Evolutionary conservation across 2,797 vertebrate species (phyloP).

Genomic region (Myotis daubentonii): DNA sequence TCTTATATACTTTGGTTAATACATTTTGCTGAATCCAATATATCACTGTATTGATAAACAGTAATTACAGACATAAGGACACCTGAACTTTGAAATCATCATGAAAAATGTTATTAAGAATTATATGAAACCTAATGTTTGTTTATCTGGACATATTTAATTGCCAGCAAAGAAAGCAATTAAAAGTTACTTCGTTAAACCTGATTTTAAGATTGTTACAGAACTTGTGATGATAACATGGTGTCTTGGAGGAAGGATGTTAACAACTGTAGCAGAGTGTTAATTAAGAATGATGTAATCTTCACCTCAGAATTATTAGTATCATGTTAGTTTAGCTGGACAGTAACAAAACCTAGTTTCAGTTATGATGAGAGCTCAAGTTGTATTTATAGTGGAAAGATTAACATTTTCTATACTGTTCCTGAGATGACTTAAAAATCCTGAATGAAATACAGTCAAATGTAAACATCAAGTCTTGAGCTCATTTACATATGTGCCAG

Average conservation of each 20-base stretch:
- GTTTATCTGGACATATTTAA: slow-evolving; percentile 77
- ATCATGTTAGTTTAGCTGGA: slow-evolving; percentile 83
- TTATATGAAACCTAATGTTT: slow-evolving; percentile 76
- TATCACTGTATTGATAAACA: slow-evolving; percentile 70
- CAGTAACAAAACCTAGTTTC: slow-evolving; percentile 82
- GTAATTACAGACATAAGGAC: slow-evolving; percentile 67
- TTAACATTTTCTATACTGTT: slow-evolving; percentile 85
- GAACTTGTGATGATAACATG: slow-evolving; percentile 78
- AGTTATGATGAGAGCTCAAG: slow-evolving; percentile 82
- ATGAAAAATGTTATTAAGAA: slow-evolving; percentile 72
- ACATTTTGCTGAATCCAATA: slow-evolving; percentile 59
- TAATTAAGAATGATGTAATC: slow-evolving; percentile 85
- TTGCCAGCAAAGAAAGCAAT: slow-evolving; percentile 73
- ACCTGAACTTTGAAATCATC: slow-evolving; percentile 73
- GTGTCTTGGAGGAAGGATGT: slow-evolving; percentile 75
- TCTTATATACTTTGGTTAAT: slow-evolving; percentile 62
- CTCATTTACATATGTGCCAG: slow-evolving; percentile 92
- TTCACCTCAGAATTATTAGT: slow-evolving; percentile 81
- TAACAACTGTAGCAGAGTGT: slow-evolving; percentile 86
- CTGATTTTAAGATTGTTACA: slow-evolving; percentile 76
- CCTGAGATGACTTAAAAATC: slow-evolving; percentile 87
- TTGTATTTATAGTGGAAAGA: slow-evolving; percentile 76
- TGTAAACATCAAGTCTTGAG: slow-evolving; percentile 87
- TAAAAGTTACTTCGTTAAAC: slow-evolving; percentile 72
- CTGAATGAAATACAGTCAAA: slow-evolving; percentile 87